phyloP scores from a whole-genome alignment of 2,113 vertebrate species.

The Amblyornis subalaris region DNA sequence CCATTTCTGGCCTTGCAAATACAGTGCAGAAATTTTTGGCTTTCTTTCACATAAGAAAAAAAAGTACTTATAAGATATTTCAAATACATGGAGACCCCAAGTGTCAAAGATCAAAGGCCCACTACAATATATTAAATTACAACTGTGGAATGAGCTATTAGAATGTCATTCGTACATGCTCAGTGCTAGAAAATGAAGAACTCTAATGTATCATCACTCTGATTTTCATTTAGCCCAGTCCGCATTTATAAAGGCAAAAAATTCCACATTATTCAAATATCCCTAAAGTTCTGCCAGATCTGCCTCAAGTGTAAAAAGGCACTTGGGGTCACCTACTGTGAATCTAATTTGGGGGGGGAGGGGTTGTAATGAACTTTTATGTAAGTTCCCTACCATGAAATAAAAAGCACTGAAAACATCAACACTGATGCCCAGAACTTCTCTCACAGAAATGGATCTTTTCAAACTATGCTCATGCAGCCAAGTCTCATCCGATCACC shows the following conservation, averaged over 20 bases:
- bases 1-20: not conserved
- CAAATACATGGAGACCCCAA: not conserved
- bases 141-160: not conserved
- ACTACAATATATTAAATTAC: slow-evolving; percentile 21
- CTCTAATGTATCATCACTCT: not conserved
- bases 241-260: slow-evolving; percentile 21
- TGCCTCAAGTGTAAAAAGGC: not conserved
- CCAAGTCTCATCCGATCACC: not conserved
- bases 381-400: not conserved
- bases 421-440: not conserved
- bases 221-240: not conserved
- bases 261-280: not conserved
- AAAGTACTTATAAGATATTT: not conserved
- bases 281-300: not conserved
- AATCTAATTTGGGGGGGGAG: not conserved
- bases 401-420: not conserved
- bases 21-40: not conserved
- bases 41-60: not conserved
- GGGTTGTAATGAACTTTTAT: not conserved
- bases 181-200: not conserved
- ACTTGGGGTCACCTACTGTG: not conserved
- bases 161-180: not conserved
- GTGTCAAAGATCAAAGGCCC: slow-evolving; percentile 22
- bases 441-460: not conserved
- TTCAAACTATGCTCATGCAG: not conserved